Evolutionary conservation across 2,113 vertebrate genomes (phyloP), one percentile per base, ranked within the genome.

Genomic region (Lanius ludovicianus): DNA sequence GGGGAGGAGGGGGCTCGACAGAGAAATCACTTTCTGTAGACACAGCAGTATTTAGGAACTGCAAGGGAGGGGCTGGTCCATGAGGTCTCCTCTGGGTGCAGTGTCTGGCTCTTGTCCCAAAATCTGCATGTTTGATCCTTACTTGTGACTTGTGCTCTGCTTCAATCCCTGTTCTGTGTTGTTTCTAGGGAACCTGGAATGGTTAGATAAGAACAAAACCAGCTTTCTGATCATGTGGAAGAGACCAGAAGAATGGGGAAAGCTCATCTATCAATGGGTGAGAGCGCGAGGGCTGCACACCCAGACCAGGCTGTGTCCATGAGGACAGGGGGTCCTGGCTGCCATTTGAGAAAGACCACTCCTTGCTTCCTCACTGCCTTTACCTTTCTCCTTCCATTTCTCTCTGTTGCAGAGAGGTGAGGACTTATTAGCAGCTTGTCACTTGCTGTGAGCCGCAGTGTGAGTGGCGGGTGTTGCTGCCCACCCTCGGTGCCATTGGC

Each of bases 191-290:
- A 99, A 99, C 96, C 98, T 99, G 23, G 99, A 99, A 19, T 99
- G 99, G 99, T 76, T 99, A 95, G 99, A 99, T 97, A 99, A 99
- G 97, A 99, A 98, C 97, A 99, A 99, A 97, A 98, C 98, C 44
- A 99, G 99, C 81, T 99, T 99, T 97, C 98, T 99, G 96, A 98
- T 99, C 97, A 99, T 99, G 99, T 99, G 99, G 99, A 98, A 98
- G 96, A 98, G 99, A 94, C 99, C 99, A 0, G 99, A 99, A 97
- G 99, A 99, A 68, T 99, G 99, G 99, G 99, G 99, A 22, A 99
- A 99, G 93, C 98, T 99, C 94, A 99, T 99, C 96, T 99, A 99
- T 95, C 99, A 99, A 90, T 99, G 99, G 99, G 99, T 99, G 97
- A 99, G 99, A 77, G 50, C 6, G 4, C 2, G 2, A 46, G 11